Conservation (phyloP, 1,140 invertebrate genomes). For the Caenorhabditis tropicalis region DNA sequence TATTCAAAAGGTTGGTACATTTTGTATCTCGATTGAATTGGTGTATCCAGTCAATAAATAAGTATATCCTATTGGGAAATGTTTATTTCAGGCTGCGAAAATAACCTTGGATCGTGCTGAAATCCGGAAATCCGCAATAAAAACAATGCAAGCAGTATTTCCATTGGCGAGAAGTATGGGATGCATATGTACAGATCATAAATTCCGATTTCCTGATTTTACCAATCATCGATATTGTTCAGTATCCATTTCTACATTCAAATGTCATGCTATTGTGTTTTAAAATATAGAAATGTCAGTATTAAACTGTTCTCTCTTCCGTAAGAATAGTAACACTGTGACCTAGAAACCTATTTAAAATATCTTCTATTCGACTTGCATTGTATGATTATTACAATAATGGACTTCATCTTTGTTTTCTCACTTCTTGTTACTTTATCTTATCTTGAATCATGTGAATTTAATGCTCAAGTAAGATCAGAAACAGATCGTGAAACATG, state of each 20-base stretch:
- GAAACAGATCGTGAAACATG: slow-evolving; percentile 1
- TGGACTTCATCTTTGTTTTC: neutral
- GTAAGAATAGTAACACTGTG: neutral
- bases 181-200: neutral
- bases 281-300: neutral
- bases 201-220: neutral
- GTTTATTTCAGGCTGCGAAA: neutral
- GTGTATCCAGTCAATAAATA: neutral
- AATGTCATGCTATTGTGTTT: neutral
- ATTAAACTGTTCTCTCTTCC: neutral
- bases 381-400: neutral
- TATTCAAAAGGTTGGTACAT: neutral
- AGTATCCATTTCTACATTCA: neutral
- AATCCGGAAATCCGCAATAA: neutral
- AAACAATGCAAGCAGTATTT: neutral
- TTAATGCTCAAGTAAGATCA: neutral
- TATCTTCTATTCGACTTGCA: neutral
- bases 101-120: neutral
- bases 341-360: slow-evolving; percentile 7
- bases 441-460: neutral
- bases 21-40: neutral
- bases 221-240: slow-evolving; percentile 13
- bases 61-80: neutral
- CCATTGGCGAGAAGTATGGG: slow-evolving; percentile 9
- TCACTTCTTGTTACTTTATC: neutral